Conservation (phyloP, 2,113 vertebrate genomes). For the Hypanus sabinus region DNA sequence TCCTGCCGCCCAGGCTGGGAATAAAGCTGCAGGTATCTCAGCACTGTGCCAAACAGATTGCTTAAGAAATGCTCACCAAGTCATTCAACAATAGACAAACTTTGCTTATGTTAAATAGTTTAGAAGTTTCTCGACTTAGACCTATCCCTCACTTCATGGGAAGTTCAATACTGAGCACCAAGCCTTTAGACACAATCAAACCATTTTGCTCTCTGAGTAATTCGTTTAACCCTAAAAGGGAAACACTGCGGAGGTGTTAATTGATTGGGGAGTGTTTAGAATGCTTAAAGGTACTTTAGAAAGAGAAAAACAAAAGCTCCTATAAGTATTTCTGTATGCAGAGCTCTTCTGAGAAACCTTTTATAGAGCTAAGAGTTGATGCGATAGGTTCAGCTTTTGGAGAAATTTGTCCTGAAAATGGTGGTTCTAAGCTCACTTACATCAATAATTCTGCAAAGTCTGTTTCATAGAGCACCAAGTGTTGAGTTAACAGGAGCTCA, state of each 20-base stretch:
- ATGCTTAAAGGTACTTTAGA: neutral
- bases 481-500: neutral
- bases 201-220: neutral
- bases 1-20: conserved; percentile 44
- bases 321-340: neutral
- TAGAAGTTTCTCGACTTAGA: neutral
- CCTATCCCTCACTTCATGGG: neutral
- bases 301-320: neutral
- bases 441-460: neutral
- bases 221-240: neutral
- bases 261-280: neutral
- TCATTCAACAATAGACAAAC: accelerated
- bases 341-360: neutral
- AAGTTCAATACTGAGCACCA: neutral
- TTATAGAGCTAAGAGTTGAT: neutral
- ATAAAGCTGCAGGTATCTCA: conserved; percentile 44
- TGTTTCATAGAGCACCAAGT: neutral
- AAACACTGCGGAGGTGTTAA: neutral
- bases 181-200: neutral
- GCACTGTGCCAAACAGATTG: conserved; percentile 41
- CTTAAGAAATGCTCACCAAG: neutral
- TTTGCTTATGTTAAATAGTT: neutral
- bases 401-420: no score
- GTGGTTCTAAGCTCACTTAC: neutral
- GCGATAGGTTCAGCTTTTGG: neutral